Percentiles rank a stretch among this genome's conserved stretches.
Conservation (phyloP, 2,888 invertebrate species). For the Epistrophe eligans region DNA sequence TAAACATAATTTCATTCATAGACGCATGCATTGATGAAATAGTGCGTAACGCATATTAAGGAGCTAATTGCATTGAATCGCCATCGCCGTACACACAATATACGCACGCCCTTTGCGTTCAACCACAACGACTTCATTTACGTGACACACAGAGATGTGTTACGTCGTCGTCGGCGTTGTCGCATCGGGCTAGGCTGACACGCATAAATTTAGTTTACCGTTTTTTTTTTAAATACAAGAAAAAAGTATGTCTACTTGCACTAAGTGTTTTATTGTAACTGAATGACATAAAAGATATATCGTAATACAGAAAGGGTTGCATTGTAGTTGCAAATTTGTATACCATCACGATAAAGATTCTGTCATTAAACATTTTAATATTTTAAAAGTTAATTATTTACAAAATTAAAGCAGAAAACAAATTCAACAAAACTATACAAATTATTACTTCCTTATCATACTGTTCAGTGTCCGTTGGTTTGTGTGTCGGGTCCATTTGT, state of each 20-base stretch:
- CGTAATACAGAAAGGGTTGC: background rate
- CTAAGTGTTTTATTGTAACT: slow-evolving; percentile 8
- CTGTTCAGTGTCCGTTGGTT: no score
- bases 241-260: slow-evolving; percentile 4
- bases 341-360: background rate
- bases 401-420: background rate
- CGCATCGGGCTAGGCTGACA: slow-evolving; percentile 1
- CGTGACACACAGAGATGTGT: slow-evolving; percentile 56
- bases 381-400: background rate
- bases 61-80: slow-evolving; percentile 55
- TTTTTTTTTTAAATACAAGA: slow-evolving; percentile 3
- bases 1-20: slow-evolving; percentile 64
- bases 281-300: background rate
- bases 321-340: background rate
- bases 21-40: slow-evolving; percentile 48
- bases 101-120: slow-evolving; percentile 48
- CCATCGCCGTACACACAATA: background rate
- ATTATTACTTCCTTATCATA: no score
- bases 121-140: slow-evolving; percentile 63
- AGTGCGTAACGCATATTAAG: slow-evolving; percentile 72
- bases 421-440: no score
- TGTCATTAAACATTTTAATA: background rate
- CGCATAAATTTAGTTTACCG: slow-evolving; percentile 37
- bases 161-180: slow-evolving; percentile 3
- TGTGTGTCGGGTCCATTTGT: no score